Base-by-base conservation (phyloP, 2,797 vertebrate species). In the Aphelocoma californica region DNA sequence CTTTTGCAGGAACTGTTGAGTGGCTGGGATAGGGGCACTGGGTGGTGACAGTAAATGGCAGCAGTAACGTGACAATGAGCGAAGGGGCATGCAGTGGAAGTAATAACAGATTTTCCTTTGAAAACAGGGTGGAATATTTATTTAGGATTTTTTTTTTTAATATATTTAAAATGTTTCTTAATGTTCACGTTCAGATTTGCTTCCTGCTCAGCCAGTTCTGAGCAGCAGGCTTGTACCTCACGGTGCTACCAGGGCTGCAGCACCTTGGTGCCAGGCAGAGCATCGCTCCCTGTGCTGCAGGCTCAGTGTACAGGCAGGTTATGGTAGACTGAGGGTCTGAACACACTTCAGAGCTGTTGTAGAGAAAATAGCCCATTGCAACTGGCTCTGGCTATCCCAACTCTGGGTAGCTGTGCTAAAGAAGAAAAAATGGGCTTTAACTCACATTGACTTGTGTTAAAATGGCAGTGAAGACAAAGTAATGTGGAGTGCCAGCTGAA, bases 401-500 rank as follows among this genome's bases (percentile, higher is more conserved):
- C 56, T 85, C 65, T n/a, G 42, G 3, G 24, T 54, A 71, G 54
- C 45, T 64, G 45, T 42, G 7, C 42, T 71, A n/a, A 82, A 85
- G 44, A 67, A 61, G 3, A 2, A 50, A 78, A 88, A 93, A 58
- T 11, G 45, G 42, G 34, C 23, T 90, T 87, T 67, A 69, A 45
- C 42, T 93, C 14, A 0, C 57, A 53, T 3, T 78, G 75, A 56
- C 57, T 91, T 67, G 34, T n/a, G 34, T 86, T 94, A 86, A 92
- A 92, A 81, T 47, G 65, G 72, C 72, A 88, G 3, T 64, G 85
- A 86, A 92, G 85, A 83, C 82, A 57, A 91, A 91, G 80, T 71
- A 32, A 61, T 21, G 50, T 31, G 29, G 53, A 67, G 18, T 1
- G 54, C 93, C 92, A 90, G 82, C 57, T 96, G 96, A 95, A 94